Evolutionary conservation across 2,113 vertebrate species (phyloP), one percentile per base, ranked within the genome.

Genomic region (Australoheros scitulus): DNA sequence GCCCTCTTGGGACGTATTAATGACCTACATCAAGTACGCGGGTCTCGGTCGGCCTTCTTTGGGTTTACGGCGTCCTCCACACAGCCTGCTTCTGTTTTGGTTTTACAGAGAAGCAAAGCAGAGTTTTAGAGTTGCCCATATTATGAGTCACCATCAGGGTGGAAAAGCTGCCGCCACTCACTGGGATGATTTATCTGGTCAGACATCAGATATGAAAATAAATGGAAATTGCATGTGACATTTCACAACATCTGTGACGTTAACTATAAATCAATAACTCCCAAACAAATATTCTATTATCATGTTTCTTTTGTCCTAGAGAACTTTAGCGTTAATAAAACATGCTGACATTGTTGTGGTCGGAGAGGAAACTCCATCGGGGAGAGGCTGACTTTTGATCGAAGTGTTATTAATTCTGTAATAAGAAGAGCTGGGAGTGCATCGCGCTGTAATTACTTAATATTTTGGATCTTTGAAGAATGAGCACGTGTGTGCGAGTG

Each of bases 391-490:
- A 34, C 4, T 24, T 57, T 57, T 22, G 10, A 57, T 57, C 4
- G 2, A 22, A 72, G 47, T 47, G 32, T 64, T 60, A 64, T 82
- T 87, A 56, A 56, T 85, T 75, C 11, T 82, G 58, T 32, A 58
- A 14, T 36, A 57, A 47, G 38, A 47, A 41, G 55, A 59, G 32
- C 0, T 57, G 32, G 14, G 24, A 55, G 59, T 63, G 47, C 15
- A 55, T 59, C 60, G 1, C 9, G 47, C 2, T 20, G 17, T 55
- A 77, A 26, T 72, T 41, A 47, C 58, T 65, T 47, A 13, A 64
- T 57, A 36, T 78, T 77, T 79, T 17, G 24, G 13, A 58, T 52
- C 76, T 77, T 79, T 80, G 59, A 82, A 61, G 79, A 55, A 32
- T 2, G 26, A 20, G 77, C 22, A 0, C 50, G n/a, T 77, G 80